A percentile compares a stretch with the other conserved stretches of the same genome.
Conservation (phyloP, 2,113 vertebrate species). For the Dryoscopus gambensis region DNA sequence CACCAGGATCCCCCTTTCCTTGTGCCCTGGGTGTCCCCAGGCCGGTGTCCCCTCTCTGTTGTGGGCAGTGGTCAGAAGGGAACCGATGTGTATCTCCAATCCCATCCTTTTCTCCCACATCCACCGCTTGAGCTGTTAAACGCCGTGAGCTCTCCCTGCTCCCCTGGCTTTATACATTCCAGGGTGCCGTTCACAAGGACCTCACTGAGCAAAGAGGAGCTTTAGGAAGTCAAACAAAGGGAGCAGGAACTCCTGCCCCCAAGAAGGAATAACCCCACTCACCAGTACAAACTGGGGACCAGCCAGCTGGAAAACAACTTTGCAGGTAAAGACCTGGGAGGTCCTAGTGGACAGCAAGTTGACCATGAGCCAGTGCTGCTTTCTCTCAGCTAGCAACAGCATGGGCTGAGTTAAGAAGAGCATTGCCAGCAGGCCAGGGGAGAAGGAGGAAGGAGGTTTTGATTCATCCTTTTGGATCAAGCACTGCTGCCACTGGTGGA, state of each 20-base stretch:
- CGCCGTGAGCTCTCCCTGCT: neutral
- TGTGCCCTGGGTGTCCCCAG: neutral
- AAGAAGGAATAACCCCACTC: neutral
- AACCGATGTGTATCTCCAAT: neutral
- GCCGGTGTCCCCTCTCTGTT: rapidly evolving
- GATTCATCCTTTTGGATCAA: neutral
- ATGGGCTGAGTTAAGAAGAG: neutral
- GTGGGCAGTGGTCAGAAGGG: neutral
- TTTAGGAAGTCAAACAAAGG: neutral
- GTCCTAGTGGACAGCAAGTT: neutral
- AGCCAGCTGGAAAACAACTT: neutral
- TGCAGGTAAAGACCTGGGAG: neutral
- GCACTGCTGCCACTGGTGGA: neutral
- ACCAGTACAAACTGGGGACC: neutral
- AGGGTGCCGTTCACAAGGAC: neutral
- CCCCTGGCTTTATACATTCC: rapidly evolving
- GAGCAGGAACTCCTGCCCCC: neutral
- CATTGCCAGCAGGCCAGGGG: neutral
- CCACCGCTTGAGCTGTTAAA: neutral
- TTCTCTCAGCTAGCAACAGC: neutral
- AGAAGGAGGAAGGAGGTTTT: neutral
- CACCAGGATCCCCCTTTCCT: neutral
- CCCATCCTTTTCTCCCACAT: neutral
- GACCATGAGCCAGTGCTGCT: neutral
- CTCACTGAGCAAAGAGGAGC: neutral